Evolutionary conservation across 2,888 invertebrate genomes (phyloP), one percentile per base, ranked within the genome.

Genomic region (Metellina segmentata): DNA sequence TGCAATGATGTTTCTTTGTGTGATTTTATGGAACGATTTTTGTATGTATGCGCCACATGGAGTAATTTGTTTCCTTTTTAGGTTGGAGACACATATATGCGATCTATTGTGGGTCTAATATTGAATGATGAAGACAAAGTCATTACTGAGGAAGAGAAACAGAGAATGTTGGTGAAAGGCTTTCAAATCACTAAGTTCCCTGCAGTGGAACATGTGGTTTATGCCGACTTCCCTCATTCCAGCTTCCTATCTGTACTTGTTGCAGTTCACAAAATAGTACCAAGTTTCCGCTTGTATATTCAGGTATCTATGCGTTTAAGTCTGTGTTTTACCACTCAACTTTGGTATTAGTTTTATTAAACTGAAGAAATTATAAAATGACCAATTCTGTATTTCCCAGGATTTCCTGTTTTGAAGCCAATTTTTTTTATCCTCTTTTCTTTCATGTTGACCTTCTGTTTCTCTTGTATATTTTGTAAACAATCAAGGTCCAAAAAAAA

Each of bases 181-280:
- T 95, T 94, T 93, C 94, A 94, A 90, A 93, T 95, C 16, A 94
- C 94, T 69, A 94, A 93, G 49, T 94, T 95, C 52, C 95, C 95
- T 20, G 93, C 94, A 79, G 95, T 95, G 20, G 94, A 94, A 78
- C 94, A 95, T 93, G 95, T 94, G 74, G 95, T 95, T 13, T 94
- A 94, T 86, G 94, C 95, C 13, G 94, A 94, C 48, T 95, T 95
- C 93, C 95, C 95, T 16, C 95, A 94, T 93, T 94, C 94, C 69
- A 95, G 94, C 85, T 94, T 94, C 7, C 88, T 95, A 51, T 95
- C 95, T 16, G 94, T 95, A 69, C 94, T 95, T 86, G 94, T 95
- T 88, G 95, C 95, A 52, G 94, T 95, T 6, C 94, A 94, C 89
- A 94, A 95, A 93, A 95, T 95, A 52, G 95, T 95, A 93, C 95